Evolutionary conservation across 2,113 vertebrate species (phyloP).

Genomic region (Colaptes auratus): DNA sequence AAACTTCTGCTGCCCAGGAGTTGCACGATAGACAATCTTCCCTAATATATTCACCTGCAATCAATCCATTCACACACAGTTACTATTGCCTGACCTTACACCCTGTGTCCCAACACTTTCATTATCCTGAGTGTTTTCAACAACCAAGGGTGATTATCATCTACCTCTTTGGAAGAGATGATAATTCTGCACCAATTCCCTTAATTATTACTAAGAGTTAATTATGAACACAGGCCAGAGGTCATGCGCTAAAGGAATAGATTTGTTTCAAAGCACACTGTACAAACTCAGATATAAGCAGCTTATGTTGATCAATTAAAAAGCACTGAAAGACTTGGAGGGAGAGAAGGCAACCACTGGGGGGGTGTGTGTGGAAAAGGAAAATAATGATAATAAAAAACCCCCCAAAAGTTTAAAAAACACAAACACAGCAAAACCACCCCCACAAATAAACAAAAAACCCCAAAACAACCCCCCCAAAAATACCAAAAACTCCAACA

Average conservation of each 20-base stretch:
- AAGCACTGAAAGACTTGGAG: background rate
- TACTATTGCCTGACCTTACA: background rate
- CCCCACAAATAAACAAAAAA: too few species aligned
- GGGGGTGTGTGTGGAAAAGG: too few species aligned
- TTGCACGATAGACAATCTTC: slow-evolving; percentile 89
- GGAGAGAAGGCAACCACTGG: background rate
- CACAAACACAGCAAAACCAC: too few species aligned
- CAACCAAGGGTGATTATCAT: background rate
- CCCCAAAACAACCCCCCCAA: too few species aligned
- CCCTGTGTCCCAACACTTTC: background rate
- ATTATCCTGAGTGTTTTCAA: background rate
- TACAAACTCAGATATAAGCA: background rate
- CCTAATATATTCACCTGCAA: slow-evolving; percentile 86
- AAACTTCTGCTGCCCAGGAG: slow-evolving; percentile 90
- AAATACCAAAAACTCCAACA: too few species aligned
- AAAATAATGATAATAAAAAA: too few species aligned
- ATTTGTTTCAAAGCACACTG: background rate
- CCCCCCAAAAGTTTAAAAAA: too few species aligned
- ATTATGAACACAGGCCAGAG: background rate
- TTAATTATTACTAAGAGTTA: background rate
- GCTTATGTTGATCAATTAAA: background rate
- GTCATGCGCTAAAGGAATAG: background rate
- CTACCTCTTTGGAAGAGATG: too few species aligned
- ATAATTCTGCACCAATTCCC: background rate
- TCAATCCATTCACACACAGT: background rate